phyloP scores from a whole-genome alignment of 2,888 invertebrate genomes.

The Entomobrya proxima region DNA sequence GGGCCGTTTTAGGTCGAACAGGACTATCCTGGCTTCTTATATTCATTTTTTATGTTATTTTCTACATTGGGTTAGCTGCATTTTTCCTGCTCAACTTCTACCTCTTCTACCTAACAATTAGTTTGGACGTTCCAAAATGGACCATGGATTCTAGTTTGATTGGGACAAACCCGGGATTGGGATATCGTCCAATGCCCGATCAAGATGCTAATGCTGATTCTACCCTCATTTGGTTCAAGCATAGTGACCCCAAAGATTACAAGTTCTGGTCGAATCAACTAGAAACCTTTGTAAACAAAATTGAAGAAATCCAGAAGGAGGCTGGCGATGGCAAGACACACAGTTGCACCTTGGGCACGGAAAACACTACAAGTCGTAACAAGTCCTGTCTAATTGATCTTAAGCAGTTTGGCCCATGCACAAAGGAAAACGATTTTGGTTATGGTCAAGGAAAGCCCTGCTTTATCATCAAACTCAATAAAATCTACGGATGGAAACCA shows the following conservation, averaged over 20 bases:
- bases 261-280: conserved; percentile 88
- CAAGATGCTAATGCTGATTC: conserved; percentile 94
- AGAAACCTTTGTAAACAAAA: conserved; percentile 84
- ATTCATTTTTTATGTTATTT: conserved; percentile 95
- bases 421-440: conserved; percentile 87
- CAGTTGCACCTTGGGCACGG: conserved; percentile 82
- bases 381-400: conserved; percentile 86
- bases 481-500: conserved; percentile 94
- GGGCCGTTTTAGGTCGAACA: conserved; percentile 93
- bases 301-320: conserved; percentile 81
- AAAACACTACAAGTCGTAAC: conserved; percentile 44
- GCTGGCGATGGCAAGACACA: conserved; percentile 49
- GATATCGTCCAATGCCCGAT: conserved; percentile 95
- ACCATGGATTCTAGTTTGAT: conserved; percentile 90
- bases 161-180: conserved; percentile 94
- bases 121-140: conserved; percentile 91
- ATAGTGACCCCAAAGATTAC: conserved; percentile 81
- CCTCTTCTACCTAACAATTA: conserved; percentile 95
- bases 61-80: conserved; percentile 93
- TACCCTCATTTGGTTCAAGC: conserved; percentile 96
- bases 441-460: conserved; percentile 93
- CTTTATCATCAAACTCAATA: conserved; percentile 97
- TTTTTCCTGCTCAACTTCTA: conserved; percentile 97
- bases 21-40: conserved; percentile 97
- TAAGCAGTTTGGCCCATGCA: conserved; percentile 85